Evolutionary conservation across 2,113 vertebrate genomes (phyloP), one percentile per base, ranked within the genome.

Genomic region (Dicentrarchus labrax): DNA sequence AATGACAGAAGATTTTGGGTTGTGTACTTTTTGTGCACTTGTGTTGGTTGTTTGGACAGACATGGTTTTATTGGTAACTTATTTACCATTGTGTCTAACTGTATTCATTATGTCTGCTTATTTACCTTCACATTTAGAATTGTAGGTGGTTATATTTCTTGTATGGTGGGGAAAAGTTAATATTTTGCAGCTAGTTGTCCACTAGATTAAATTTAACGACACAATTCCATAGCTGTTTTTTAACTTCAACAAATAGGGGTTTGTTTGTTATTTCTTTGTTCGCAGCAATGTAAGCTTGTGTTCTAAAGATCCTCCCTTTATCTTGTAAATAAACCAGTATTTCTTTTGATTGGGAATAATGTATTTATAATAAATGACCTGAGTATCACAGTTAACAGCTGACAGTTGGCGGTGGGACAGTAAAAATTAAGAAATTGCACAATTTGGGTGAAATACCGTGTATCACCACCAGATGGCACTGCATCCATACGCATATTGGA

Each of bases 381-480:
- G 30, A 30, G 11, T 38, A 22, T 39, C 24, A 64, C 5, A 21
- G 38, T 38, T 57, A 4, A 13, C 8, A 39, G 21, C 19, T 78
- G 47, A 21, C 16, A 12, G 22, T 22, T 11, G 43, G 17, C 36
- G 36, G 12, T 16, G 10, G 2, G 8, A 50, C 8, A 4, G 8
- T 48, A 24, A 2, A 51, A 62, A 21, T 22, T 2, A 53, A 54
- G n/a, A 13, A 9, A 30, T 30, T 8, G 4, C 13, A 4, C 17
- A 12, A 19, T 71, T 2, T 45, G 57, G 16, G 9, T 56, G 21
- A 69, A 59, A 13, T 72, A 30, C 16, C 48, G 12, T 6, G 10
- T 54, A 13, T 81, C 7, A 72, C 82, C 79, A 54, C 69, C 15
- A 88, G 90, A 30, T 86, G 89, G 84, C 51, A 43, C 17, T 16